These are phyloP conservation scores for Pemphredon lugubris DNA, from an alignment of 2,888 invertebrate species.

Conservation along the genomic window DNA sequence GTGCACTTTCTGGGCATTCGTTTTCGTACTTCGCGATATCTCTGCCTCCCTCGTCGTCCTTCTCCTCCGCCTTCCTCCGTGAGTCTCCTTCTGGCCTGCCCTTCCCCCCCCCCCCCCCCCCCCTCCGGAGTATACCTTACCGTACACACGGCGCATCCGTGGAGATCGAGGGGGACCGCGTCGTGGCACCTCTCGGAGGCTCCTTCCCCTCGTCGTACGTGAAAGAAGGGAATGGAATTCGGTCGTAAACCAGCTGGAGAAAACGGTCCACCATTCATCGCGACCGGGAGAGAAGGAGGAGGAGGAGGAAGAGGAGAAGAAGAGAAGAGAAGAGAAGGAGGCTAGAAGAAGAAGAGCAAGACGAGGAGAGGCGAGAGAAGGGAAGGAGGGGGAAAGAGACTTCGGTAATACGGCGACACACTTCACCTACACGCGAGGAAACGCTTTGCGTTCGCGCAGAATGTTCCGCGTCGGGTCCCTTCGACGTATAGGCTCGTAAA, in stretches of 20 bases:
- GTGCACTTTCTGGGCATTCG: slow-evolving; percentile 58
- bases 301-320: no score
- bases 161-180: not conserved
- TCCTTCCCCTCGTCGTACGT: slow-evolving; percentile 15
- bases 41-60: slow-evolving; percentile 4
- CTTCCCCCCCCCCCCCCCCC: not conserved
- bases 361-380: slow-evolving; percentile 7
- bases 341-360: not conserved
- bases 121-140: slow-evolving; percentile 12
- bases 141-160: not conserved
- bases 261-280: slow-evolving; percentile 52
- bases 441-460: not conserved
- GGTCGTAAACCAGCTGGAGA: slow-evolving; percentile 54
- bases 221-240: slow-evolving; percentile 54
- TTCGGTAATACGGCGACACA: slow-evolving; percentile 18
- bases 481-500: slow-evolving; percentile 8
- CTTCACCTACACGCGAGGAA: slow-evolving; percentile 1
- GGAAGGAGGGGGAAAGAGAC: not conserved
- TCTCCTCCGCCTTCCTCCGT: slow-evolving; percentile 18
- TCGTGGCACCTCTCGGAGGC: slow-evolving; percentile 12
- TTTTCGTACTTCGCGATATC: slow-evolving; percentile 66
- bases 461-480: not conserved
- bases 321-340: slow-evolving; percentile 1
- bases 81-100: not conserved
- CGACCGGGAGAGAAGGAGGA: not conserved